Evolutionary conservation across 1,140 invertebrate species (phyloP).

Genomic region (Dinoponera quadriceps): DNA sequence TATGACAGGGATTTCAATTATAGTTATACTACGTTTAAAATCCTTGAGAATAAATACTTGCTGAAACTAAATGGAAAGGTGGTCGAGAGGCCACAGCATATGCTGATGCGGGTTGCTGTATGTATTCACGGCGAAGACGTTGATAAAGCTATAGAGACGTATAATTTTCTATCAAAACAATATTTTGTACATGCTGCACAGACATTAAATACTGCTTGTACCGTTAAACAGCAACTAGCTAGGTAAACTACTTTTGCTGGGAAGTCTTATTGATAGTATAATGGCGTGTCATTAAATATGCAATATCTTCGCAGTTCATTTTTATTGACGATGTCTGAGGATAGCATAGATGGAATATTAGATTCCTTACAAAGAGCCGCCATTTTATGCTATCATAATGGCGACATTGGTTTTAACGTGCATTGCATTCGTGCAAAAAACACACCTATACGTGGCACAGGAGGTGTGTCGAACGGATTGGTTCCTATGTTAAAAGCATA

Average conservation of each 20-base stretch:
- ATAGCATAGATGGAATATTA: slow-evolving; percentile 99
- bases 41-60: slow-evolving; percentile 97
- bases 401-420: slow-evolving; percentile 98
- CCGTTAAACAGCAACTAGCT: slow-evolving; percentile 95
- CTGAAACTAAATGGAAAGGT: slow-evolving; percentile 97
- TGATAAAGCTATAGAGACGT: slow-evolving; percentile 97
- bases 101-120: slow-evolving; percentile 98
- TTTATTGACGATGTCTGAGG: slow-evolving; percentile 96
- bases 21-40: slow-evolving; percentile 99
- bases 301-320: slow-evolving; percentile 91
- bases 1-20: slow-evolving; percentile 99
- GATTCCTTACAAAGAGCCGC: slow-evolving; percentile 98
- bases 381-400: slow-evolving; percentile 97
- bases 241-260: slow-evolving; percentile 84
- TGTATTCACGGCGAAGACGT: slow-evolving; percentile 98
- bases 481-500: slow-evolving; percentile 99
- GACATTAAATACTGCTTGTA: slow-evolving; percentile 98
- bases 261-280: background rate
- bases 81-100: slow-evolving; percentile 98
- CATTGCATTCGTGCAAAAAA: slow-evolving; percentile 98
- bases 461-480: slow-evolving; percentile 97
- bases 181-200: slow-evolving; percentile 99
- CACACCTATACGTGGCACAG: slow-evolving; percentile 97
- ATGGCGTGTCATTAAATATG: slow-evolving; percentile 19
- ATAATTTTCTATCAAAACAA: slow-evolving; percentile 97